Evolutionary conservation across 2,888 invertebrate genomes (phyloP).

Genomic region (Dryobota labecula): DNA sequence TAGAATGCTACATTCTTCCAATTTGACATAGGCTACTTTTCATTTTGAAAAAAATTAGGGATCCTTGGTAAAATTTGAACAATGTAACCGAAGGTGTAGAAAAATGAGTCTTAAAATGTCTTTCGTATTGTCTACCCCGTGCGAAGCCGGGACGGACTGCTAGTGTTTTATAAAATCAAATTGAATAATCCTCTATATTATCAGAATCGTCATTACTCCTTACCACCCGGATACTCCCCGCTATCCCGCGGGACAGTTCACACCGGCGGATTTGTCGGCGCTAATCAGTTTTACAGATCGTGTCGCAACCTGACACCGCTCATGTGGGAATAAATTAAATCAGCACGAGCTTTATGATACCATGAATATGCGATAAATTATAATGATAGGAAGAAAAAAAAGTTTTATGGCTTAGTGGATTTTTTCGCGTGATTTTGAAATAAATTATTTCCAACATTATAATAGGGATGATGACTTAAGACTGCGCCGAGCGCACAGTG

Average conservation of each 20-base stretch:
- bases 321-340: constrained; percentile 71
- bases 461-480: too few relatives aligned
- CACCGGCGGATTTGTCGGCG: constrained; percentile 70
- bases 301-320: constrained; percentile 75
- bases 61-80: too few relatives aligned
- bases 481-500: too few relatives aligned
- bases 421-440: background rate
- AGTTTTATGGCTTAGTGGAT: too few relatives aligned
- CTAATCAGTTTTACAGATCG: constrained; percentile 70
- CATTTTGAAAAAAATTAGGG: too few relatives aligned
- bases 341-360: constrained; percentile 59
- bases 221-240: constrained; percentile 6
- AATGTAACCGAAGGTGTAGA: too few relatives aligned
- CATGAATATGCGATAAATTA: constrained; percentile 42
- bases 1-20: too few relatives aligned
- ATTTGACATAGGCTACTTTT: too few relatives aligned
- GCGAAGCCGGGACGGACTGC: too few relatives aligned
- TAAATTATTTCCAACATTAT: background rate
- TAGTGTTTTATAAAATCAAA: background rate
- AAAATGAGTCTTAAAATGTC: too few relatives aligned
- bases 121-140: too few relatives aligned
- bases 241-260: constrained; percentile 39
- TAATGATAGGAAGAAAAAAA: constrained; percentile 20
- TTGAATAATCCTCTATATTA: constrained; percentile 5
- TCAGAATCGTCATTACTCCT: constrained; percentile 5